These are phyloP conservation scores for Penaeus monodon DNA, from an alignment of 2,888 invertebrate genomes.

Conservation along the genomic window DNA sequence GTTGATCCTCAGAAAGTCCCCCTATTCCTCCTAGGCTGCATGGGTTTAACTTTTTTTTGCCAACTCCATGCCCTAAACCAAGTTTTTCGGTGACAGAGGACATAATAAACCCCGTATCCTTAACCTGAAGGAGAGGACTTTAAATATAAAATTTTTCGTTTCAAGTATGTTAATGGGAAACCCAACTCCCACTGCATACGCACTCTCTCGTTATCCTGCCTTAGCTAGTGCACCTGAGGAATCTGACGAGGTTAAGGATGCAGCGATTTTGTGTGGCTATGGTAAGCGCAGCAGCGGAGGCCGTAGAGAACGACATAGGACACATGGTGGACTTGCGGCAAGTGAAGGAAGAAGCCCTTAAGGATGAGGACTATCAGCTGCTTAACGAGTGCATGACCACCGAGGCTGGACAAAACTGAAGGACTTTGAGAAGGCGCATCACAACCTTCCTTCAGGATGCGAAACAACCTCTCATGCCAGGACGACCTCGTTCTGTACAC, in stretches of 20 bases:
- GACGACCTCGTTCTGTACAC: neutral
- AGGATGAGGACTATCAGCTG: neutral
- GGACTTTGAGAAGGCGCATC: neutral
- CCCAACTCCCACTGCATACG: neutral
- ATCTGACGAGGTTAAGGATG: neutral
- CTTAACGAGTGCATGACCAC: neutral
- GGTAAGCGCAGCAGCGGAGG: neutral
- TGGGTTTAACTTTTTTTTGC: neutral
- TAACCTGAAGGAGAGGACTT: too few species aligned
- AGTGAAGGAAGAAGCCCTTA: neutral
- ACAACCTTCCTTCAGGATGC: neutral
- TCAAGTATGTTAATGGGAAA: constrained; percentile 9
- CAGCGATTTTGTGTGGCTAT: neutral
- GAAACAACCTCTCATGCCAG: neutral
- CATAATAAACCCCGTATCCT: neutral
- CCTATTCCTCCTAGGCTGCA: neutral
- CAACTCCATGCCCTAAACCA: neutral
- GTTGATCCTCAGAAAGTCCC: too few species aligned
- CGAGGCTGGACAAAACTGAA: neutral
- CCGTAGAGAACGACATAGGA: neutral
- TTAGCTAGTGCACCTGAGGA: neutral
- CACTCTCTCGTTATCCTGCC: neutral
- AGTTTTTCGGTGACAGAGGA: neutral
- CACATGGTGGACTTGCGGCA: neutral
- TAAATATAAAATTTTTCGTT: neutral